Base-by-base conservation (phyloP, 1,140 invertebrate species). In the Subanguina moxae region DNA sequence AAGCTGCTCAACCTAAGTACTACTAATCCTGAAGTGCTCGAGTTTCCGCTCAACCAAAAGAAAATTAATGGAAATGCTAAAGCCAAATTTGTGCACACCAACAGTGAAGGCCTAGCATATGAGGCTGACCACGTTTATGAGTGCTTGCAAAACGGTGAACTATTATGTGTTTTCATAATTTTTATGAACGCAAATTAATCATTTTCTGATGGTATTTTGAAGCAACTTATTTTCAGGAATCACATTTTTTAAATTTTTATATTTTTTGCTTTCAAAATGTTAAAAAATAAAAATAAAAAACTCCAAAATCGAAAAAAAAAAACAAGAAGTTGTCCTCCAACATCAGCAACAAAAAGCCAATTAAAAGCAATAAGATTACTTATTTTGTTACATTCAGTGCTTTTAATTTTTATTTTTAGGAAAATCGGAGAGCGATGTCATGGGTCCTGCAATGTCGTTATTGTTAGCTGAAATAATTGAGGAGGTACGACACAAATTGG, bases 81-180 rank as follows among this genome's bases (percentile, higher is more conserved):
- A 59, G 45, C 57, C 42, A 42, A 69, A 57, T 61, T 9, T 17
- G n/a, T 21, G 57, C n/a, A 88, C 73, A 73, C 68, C 13, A 90
- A 91, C 77, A 89, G 89, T 43, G 86, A 85, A 57, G 90, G 89
- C 21, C 83, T 92, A 15, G 83, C 86, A 38, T 92, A 88, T 76
- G 87, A 92, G 84, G 89, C 90, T 9, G 83, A 87, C 58, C 89
- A 90, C 84, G 89, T 87, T 19, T 85, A 88, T 32, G 83, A 85
- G 71, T 90, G 89, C 32, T 27, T 75, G 5, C 78, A 85, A 11
- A 86, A 87, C 61, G 83, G 86, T 65, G 15, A 58, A 15, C n/a
- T n/a, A n/a, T n/a, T n/a, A n/a, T n/a, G n/a, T n/a, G n/a, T n/a
- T n/a, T n/a, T n/a, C n/a, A n/a, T n/a, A n/a, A n/a, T n/a, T n/a